A percentile compares a stretch with the other conserved stretches of the same genome.
phyloP scores from a whole-genome alignment of 2,113 vertebrate genomes.

The Mastomys natalensis region DNA sequence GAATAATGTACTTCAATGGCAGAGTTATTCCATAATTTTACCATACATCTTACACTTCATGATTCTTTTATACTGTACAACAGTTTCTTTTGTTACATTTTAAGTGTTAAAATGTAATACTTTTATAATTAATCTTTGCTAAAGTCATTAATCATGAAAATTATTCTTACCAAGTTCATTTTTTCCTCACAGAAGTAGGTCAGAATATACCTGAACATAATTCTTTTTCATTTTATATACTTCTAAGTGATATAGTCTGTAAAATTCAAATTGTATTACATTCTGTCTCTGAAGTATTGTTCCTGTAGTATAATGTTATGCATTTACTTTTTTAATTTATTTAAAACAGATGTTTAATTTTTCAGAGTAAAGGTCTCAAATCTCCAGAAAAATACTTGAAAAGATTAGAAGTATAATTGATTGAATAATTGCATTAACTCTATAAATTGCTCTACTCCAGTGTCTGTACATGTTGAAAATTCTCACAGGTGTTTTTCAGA shows the following conservation, averaged over 20 bases:
- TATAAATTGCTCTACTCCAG: slow-evolving; percentile 12
- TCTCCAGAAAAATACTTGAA: neutral
- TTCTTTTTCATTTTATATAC: neutral
- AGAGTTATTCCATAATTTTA: neutral
- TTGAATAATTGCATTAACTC: slow-evolving; percentile 64
- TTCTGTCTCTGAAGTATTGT: neutral
- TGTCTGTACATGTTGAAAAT: slow-evolving; percentile 41
- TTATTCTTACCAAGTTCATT: neutral
- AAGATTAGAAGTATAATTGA: slow-evolving; percentile 61
- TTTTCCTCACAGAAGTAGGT: neutral
- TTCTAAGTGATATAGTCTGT: neutral
- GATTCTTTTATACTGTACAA: neutral
- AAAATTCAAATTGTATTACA: slow-evolving; percentile 26
- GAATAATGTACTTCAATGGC: neutral
- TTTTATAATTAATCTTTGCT: neutral
- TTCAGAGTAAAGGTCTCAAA: neutral
- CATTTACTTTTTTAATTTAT: neutral
- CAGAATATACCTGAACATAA: neutral
- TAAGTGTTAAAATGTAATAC: neutral
- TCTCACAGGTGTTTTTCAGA: neutral
- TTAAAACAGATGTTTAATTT: slow-evolving; percentile 46
- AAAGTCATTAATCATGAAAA: neutral
- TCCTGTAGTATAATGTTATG: neutral
- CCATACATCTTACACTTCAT: neutral
- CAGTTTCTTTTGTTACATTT: neutral